Evolutionary conservation across 2,797 vertebrate species (phyloP).

Genomic region (Crypturellus tataupa): DNA sequence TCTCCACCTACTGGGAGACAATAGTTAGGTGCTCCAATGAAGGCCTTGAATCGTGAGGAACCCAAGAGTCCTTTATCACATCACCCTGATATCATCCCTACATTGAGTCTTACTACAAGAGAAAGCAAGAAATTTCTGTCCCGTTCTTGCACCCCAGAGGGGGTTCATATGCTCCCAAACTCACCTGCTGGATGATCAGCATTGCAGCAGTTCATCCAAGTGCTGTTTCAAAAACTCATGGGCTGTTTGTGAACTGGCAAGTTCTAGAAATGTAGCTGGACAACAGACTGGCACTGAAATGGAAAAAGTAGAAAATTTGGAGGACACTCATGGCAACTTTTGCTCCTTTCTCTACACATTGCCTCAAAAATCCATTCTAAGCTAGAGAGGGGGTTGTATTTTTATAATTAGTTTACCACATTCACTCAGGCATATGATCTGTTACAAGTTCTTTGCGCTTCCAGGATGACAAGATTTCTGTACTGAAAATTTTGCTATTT

Average conservation of each 20-base stretch:
- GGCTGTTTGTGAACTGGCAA: not conserved
- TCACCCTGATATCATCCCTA: not conserved
- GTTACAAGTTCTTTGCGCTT: not conserved
- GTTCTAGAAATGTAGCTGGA: not conserved
- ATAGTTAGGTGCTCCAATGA: not conserved
- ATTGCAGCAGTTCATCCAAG: not conserved
- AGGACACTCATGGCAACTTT: not conserved
- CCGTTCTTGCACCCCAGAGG: not conserved
- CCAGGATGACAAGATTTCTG: not conserved
- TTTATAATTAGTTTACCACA: not conserved
- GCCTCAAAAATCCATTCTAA: not conserved
- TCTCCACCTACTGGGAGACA: not conserved
- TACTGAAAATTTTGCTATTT: not conserved
- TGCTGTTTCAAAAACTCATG: not conserved
- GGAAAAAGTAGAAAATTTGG: not conserved
- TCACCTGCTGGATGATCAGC: not conserved
- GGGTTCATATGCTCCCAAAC: not conserved
- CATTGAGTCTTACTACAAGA: not conserved
- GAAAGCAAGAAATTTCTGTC: not conserved
- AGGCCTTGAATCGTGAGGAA: no score
- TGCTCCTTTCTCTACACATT: not conserved
- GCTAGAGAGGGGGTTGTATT: not conserved
- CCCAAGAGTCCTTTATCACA: not conserved
- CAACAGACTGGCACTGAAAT: not conserved
- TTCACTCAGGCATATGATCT: not conserved